Evolutionary conservation across 1,140 invertebrate genomes (phyloP), one percentile per base, ranked within the genome.

Genomic region (Drosophila hydei): DNA sequence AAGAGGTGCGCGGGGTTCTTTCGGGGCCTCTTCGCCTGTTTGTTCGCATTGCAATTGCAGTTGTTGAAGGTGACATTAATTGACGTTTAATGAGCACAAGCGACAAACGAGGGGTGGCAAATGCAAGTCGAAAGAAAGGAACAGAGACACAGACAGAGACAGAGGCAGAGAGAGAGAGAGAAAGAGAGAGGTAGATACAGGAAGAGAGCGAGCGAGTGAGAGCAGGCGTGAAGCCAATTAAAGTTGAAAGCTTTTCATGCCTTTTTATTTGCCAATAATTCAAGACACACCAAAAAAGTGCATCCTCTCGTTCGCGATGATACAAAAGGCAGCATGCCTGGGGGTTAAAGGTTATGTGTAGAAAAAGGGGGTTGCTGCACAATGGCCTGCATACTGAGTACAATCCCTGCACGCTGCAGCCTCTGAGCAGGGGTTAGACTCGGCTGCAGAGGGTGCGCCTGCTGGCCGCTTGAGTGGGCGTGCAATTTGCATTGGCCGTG

Each of bases 31-130:
- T 11, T 45, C 23, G 36, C 14, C 23, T 45, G n/a, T 60, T 52
- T 45, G 52, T 59, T 33, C 19, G 43, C 14, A 38, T 67, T 73
- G 79, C 79, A 65, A 75, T 72, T 78, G 79, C 79, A 83, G 79
- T 85, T 79, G 73, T 85, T 85, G 65, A 80, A 85, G 80, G 77
- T 85, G 80, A 85, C 80, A 85, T 85, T 85, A 85, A 85, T 85
- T 85, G 80, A 85, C 81, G 77, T 85, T 85, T 85, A 85, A 85
- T 85, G 61, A 77, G 64, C 77, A 52, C 67, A 48, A 33, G 30
- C 8, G n/a, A 14, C 33, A 21, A 12, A 45, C 25, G 62, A 54
- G 27, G 62, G 40, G 18, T 51, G 40, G 40, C 38, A 18, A 4
- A 23, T 33, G 38, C 33, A 14, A 23, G 36, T 12, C 23, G n/a